Evolutionary conservation across 2,888 invertebrate species (phyloP), one percentile per base, ranked within the genome.

Genomic region (Alitta virens): DNA sequence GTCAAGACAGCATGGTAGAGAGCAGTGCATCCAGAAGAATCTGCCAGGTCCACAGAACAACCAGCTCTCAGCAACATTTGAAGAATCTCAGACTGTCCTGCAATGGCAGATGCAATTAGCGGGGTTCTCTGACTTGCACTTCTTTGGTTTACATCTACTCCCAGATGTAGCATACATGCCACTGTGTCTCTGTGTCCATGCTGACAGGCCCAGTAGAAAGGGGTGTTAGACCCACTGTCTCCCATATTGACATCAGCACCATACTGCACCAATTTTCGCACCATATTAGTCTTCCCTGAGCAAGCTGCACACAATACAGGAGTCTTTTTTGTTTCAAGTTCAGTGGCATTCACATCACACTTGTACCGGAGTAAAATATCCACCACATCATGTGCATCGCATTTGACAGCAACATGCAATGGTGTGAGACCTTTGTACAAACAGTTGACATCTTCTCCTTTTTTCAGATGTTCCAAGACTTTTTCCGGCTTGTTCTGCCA

Each of bases 11-110:
- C 57, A 21, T 57, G 57, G 16, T 46, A n/a, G 12, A 57, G 49
- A n/a, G 57, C 46, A 2, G 57, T 57, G 49, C 46, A 46, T 14
- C 57, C 57, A 1, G 57, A 25, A 14, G 46, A 49, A 27, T 57
- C 57, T 5, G 57, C 46, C 26, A 26, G 57, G 49, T 57, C 46
- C 18, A 57, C 57, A 18, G 27, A 18, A n/a, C 46, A 43, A 2
- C 57, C 57, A 5, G 57, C 46, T 2, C 16, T 26, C 7, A 57
- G 25, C 27, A 57, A 46, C 24, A 27, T 27, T 26, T 49, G 21
- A 24, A 57, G 46, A 1, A 46, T 49, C 27, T 57, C 50, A 16
- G 26, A 21, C 18, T 46, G 46, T 43, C 57, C 57, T 18, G 43
- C 46, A 5, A 49, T 43, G 14, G 27, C 57, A 1, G 57, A 43